Evolutionary conservation across 1,140 invertebrate species (phyloP).

Genomic region (Cydia pomonella): DNA sequence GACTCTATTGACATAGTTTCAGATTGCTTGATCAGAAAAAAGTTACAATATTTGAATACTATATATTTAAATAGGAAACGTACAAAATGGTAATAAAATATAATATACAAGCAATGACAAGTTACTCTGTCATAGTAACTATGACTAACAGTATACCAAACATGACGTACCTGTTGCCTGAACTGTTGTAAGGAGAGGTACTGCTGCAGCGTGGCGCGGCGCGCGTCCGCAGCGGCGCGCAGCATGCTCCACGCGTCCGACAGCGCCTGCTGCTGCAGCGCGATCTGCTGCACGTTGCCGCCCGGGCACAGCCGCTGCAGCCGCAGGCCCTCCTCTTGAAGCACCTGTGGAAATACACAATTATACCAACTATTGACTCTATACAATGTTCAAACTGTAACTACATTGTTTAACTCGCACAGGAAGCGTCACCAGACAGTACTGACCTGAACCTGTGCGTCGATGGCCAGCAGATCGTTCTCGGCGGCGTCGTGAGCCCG

Average conservation of each 20-base stretch:
- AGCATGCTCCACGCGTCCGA: conserved; percentile 93
- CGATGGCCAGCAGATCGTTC: conserved; percentile 96
- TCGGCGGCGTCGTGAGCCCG: conserved; percentile 96
- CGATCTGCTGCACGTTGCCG: conserved; percentile 94
- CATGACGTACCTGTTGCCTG: conserved; percentile 83
- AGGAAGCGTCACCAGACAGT: no score
- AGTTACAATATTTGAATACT: no score
- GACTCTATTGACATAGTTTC: no score
- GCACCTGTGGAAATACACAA: conserved; percentile 80
- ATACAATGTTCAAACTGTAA: no score
- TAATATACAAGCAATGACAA: no score
- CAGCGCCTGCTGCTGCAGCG: conserved; percentile 91
- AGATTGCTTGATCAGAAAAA: no score
- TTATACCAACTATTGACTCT: conserved; percentile 27
- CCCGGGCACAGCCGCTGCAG: conserved; percentile 95
- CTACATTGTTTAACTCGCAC: no score
- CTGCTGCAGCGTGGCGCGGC: conserved; percentile 91
- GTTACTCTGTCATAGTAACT: no score
- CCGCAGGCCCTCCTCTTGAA: conserved; percentile 95
- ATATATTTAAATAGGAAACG: no score
- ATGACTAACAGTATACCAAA: no score
- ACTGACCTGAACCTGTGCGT: conserved; percentile 92
- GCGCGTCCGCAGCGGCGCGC: conserved; percentile 89
- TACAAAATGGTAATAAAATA: no score
- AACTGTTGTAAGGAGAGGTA: conserved; percentile 95